Evolutionary conservation across 1,140 invertebrate species (phyloP).

Genomic region (Acarapis woodi): DNA sequence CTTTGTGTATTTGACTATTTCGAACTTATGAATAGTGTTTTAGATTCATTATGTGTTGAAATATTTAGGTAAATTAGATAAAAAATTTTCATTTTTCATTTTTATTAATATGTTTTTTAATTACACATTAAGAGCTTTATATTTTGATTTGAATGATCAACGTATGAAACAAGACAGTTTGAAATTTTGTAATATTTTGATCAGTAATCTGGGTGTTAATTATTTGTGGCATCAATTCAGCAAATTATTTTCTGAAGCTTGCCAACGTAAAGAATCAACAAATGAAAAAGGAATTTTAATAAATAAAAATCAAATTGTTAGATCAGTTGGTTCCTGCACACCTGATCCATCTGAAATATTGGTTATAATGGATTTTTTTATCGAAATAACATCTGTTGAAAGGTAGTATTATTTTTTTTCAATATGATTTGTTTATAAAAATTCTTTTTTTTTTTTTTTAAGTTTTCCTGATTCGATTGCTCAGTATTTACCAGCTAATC

Average conservation of each 20-base stretch:
- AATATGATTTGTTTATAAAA: too few relatives aligned
- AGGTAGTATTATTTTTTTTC: too few relatives aligned
- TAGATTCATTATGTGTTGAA: slow-evolving; percentile 56
- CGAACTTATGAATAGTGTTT: slow-evolving; percentile 51
- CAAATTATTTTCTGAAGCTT: slow-evolving; percentile 1
- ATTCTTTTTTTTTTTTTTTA: too few relatives aligned
- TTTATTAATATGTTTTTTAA: slow-evolving; percentile 5
- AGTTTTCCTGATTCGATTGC: slow-evolving; percentile 43
- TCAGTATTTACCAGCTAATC: slow-evolving; percentile 40
- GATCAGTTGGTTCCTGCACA: slow-evolving; percentile 14
- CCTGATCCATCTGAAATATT: slow-evolving; percentile 24
- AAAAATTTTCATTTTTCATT: slow-evolving; percentile 1
- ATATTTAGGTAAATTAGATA: slow-evolving; percentile 34
- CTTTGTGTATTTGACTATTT: slow-evolving; percentile 62
- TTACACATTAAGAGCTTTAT: slow-evolving; percentile 1
- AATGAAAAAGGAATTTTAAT: background rate
- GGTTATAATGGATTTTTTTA: slow-evolving; percentile 14
- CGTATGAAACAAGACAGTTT: background rate
- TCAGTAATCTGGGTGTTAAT: slow-evolving; percentile 7
- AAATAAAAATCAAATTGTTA: slow-evolving; percentile 4
- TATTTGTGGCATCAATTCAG: slow-evolving; percentile 8
- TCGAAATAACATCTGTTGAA: slow-evolving; percentile 20
- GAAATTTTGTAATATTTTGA: slow-evolving; percentile 7
- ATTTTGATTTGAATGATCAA: background rate
- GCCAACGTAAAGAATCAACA: background rate